These are phyloP conservation scores for Leptinotarsa haldemani DNA, from an alignment of 2,888 invertebrate species.

Conservation along the genomic window DNA sequence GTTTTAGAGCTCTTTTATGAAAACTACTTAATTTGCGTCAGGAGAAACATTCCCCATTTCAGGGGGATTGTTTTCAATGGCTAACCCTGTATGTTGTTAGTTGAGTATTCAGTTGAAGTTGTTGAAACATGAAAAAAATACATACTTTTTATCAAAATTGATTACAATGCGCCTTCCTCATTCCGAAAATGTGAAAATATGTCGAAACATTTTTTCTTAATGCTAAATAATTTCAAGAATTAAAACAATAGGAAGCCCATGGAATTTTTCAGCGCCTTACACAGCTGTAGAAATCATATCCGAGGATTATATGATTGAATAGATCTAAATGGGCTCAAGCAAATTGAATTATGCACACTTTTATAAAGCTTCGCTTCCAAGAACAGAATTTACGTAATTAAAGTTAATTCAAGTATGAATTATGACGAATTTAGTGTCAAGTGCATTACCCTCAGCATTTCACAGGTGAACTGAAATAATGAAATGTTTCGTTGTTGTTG, in stretches of 20 bases:
- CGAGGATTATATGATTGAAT: constrained; percentile 9
- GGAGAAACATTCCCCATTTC: too few species aligned
- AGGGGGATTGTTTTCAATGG: too few species aligned
- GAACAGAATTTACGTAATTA: constrained; percentile 1
- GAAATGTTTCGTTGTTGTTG: too few species aligned
- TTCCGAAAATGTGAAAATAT: not conserved
- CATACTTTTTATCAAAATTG: too few species aligned
- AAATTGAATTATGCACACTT: constrained; percentile 16
- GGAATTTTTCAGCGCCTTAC: not conserved
- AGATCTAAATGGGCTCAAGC: not conserved
- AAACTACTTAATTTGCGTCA: too few species aligned
- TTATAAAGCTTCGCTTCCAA: not conserved
- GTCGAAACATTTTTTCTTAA: not conserved
- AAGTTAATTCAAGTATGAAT: not conserved
- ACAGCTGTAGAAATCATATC: not conserved
- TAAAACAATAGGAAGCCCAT: not conserved
- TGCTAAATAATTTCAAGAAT: not conserved
- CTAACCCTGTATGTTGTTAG: too few species aligned
- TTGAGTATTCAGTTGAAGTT: too few species aligned
- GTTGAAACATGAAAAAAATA: too few species aligned
- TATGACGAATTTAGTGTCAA: not conserved
- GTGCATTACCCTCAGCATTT: not conserved
- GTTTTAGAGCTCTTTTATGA: too few species aligned
- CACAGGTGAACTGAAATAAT: too few species aligned
- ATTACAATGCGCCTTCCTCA: too few species aligned